phyloP scores from a whole-genome alignment of 2,888 invertebrate species.

The Anodontia alba region DNA sequence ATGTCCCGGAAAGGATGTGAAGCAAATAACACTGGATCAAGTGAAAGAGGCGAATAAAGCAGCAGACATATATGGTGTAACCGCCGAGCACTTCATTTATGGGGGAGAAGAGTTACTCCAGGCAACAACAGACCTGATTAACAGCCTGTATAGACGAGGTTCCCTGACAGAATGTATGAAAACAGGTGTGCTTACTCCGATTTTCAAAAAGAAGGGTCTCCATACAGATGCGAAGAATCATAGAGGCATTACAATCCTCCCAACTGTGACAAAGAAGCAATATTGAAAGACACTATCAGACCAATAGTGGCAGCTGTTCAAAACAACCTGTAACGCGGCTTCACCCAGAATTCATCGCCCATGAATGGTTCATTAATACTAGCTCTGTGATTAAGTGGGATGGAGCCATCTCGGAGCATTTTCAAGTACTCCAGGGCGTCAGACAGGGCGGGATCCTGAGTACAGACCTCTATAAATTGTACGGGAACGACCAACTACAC shows the following conservation, averaged over 20 bases:
- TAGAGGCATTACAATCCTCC: too few species aligned
- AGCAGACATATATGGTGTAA: slow-evolving; percentile 10
- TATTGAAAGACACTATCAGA: background rate
- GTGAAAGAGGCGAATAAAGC: background rate
- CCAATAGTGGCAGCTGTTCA: background rate
- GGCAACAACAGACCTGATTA: background rate
- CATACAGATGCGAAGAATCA: slow-evolving; percentile 12
- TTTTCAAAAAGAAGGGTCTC: slow-evolving; percentile 17
- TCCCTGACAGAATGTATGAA: background rate
- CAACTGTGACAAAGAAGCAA: background rate
- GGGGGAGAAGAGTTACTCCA: background rate
- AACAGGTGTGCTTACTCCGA: background rate
- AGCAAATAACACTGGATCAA: background rate
- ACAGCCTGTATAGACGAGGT: background rate
- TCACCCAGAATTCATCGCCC: slow-evolving; percentile 16
- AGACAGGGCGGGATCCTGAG: too few species aligned
- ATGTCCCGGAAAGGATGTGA: background rate
- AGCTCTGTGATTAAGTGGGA: slow-evolving; percentile 23
- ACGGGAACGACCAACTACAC: slow-evolving; percentile 23
- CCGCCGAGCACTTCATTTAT: background rate
- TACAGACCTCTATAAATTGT: slow-evolving; percentile 26
- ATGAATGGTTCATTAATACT: slow-evolving; percentile 15
- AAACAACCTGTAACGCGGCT: slow-evolving; percentile 21
- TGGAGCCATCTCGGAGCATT: background rate
- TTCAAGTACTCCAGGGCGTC: slow-evolving; percentile 8